Evolutionary conservation across 2,888 invertebrate genomes (phyloP).

Genomic region (Enchytraeus crypticus): DNA sequence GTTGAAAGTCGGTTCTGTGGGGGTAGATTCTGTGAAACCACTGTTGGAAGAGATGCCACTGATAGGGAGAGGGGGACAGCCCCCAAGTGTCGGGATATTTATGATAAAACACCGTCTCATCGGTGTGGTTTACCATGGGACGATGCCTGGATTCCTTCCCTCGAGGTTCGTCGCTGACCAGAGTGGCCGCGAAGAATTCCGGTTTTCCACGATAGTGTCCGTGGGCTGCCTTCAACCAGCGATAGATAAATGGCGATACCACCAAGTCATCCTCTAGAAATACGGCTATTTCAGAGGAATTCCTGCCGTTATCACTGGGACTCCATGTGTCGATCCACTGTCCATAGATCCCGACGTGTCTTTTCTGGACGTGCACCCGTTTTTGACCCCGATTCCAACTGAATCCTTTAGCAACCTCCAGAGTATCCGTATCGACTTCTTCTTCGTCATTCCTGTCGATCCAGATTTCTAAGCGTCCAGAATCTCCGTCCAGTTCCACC

Average conservation of each 20-base stretch:
- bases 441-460: conserved; percentile 18
- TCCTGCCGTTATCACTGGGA: conserved; percentile 12
- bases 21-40: conserved; percentile 2
- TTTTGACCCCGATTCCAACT: not conserved
- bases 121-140: not conserved
- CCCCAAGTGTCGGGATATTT: conserved; percentile 11
- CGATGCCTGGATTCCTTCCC: conserved; percentile 5
- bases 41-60: conserved; percentile 9
- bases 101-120: conserved; percentile 9
- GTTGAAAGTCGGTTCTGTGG: conserved; percentile 6
- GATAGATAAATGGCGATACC: conserved; percentile 33
- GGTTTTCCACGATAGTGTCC: conserved; percentile 26
- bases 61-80: conserved; percentile 3
- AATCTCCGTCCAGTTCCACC: conserved; percentile 20
- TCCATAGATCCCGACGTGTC: conserved; percentile 28
- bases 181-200: conserved; percentile 30
- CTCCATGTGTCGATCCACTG: conserved; percentile 35
- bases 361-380: conserved; percentile 22
- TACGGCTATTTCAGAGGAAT: conserved; percentile 31
- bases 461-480: conserved; percentile 25
- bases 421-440: conserved; percentile 15
- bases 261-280: conserved; percentile 38
- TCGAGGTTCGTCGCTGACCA: conserved; percentile 29
- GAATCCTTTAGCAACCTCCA: conserved; percentile 15
- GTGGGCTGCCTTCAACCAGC: conserved; percentile 34